phyloP scores from a whole-genome alignment of 2,113 vertebrate species.

The Hemibagrus wyckioides region DNA sequence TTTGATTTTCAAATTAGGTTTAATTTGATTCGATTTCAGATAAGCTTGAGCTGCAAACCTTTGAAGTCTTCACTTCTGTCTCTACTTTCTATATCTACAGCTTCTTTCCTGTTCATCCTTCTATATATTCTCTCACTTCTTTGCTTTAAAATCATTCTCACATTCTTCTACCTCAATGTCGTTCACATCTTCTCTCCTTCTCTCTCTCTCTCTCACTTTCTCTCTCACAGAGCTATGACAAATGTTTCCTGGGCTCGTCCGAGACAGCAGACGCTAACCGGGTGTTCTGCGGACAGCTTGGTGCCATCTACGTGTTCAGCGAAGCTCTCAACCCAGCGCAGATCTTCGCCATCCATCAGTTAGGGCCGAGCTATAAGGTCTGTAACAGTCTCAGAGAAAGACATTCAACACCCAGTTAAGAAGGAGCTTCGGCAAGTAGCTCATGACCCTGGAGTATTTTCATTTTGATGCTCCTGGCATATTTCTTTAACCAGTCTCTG shows the following conservation, averaged over 20 bases:
- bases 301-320: conserved; percentile 93
- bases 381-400: conserved; percentile 49
- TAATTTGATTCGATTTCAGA: background rate
- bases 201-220: background rate
- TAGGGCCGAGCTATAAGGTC: conserved; percentile 97
- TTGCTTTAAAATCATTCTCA: background rate
- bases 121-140: background rate
- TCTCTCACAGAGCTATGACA: conserved; percentile 88
- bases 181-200: background rate
- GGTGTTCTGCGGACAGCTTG: conserved; percentile 96
- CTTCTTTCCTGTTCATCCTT: background rate
- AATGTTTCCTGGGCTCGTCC: conserved; percentile 97
- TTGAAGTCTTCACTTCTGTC: background rate
- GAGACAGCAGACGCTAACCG: conserved; percentile 95
- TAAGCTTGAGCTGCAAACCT: background rate
- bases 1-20: background rate
- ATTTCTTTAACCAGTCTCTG: background rate
- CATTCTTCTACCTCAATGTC: background rate
- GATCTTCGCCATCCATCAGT: conserved; percentile 97
- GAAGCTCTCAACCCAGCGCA: conserved; percentile 96
- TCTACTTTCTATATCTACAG: background rate
- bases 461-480: background rate
- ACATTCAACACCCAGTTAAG: background rate
- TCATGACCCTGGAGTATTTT: background rate
- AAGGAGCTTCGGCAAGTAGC: background rate